Evolutionary conservation across 2,888 invertebrate genomes (phyloP), one percentile per base, ranked within the genome.

Genomic region (Microctonus hyperodae): DNA sequence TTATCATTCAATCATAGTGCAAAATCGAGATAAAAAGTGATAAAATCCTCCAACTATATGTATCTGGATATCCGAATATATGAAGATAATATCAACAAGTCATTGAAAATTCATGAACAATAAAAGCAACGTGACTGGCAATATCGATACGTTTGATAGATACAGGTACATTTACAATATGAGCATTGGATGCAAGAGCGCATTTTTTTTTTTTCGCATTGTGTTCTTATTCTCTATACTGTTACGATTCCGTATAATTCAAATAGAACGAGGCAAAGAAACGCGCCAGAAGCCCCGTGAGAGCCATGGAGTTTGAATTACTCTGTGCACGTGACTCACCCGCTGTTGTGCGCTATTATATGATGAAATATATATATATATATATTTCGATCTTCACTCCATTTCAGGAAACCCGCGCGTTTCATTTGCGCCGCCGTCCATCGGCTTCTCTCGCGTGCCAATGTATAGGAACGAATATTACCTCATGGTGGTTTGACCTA

Each of bases 281-380:
- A 44, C 16, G 44, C n/a, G 16, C 16, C 20, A 44, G 64, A 65
- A 65, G 65, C 60, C 65, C 44, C 55, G 48, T 60, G 65, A 44
- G 65, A 65, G 40, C 60, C 55, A 40, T 60, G 44, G 31, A 65
- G 65, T 65, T 65, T 65, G 65, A 65, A 60, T 65, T 65, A 65
- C 65, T 56, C 37, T 40, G 33, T 25, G 60, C 55, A 55, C 65
- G 65, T 65, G 65, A 65, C 60, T 65, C 60, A 65, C 60, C 48
- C 48, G 20, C 33, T 48, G 23, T 58, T 40, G 37, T 33, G 13
- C 40, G 48, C 40, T 40, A 28, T 60, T 16, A 48, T 44, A 16
- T 31, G 31, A 25, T 31, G 13, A 6, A 13, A 53, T 28, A 59
- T 59, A 31, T 13, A 33, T 58, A 35, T 33, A 53, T 11, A 53